A percentile compares a stretch with the other conserved stretches of the same genome.
Conservation (phyloP, 2,888 invertebrate species). For the Eilema caniola region DNA sequence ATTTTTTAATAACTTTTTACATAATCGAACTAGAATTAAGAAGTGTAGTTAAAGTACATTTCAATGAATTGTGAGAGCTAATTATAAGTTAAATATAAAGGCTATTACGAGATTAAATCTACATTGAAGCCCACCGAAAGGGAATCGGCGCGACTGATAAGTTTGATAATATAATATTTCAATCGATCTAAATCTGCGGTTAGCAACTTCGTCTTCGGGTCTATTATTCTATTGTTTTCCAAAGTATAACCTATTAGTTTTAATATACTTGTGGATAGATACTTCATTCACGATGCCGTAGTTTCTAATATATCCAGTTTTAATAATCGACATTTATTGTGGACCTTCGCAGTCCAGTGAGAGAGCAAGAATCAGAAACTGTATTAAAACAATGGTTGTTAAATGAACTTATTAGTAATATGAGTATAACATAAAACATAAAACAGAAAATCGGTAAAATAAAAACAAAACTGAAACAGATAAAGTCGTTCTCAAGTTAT, state of each 20-base stretch:
- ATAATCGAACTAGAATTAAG: neutral
- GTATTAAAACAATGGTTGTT: too few species aligned
- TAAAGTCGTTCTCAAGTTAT: neutral
- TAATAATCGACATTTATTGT: neutral
- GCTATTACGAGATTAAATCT: slow-evolving; percentile 21
- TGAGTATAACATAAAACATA: too few species aligned
- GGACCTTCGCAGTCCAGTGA: too few species aligned
- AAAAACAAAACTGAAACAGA: neutral
- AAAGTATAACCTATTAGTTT: slow-evolving; percentile 1
- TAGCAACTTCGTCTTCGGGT: slow-evolving; percentile 9
- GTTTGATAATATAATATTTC: slow-evolving; percentile 2
- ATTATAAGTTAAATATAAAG: slow-evolving; percentile 3
- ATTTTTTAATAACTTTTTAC: neutral
- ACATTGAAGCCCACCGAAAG: slow-evolving; percentile 19
- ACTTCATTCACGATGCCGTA: neutral
- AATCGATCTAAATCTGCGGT: slow-evolving; percentile 16
- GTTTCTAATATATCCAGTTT: neutral
- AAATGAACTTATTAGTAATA: too few species aligned
- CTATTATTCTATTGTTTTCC: slow-evolving; percentile 7
- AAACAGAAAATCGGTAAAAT: too few species aligned
- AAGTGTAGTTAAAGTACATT: too few species aligned
- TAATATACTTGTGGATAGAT: neutral
- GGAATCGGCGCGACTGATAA: slow-evolving; percentile 12
- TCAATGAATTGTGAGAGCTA: slow-evolving; percentile 11
- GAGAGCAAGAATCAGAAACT: too few species aligned